Base-by-base conservation (phyloP, 2,797 vertebrate species). In the Lepidocolaptes lacrymiger region DNA sequence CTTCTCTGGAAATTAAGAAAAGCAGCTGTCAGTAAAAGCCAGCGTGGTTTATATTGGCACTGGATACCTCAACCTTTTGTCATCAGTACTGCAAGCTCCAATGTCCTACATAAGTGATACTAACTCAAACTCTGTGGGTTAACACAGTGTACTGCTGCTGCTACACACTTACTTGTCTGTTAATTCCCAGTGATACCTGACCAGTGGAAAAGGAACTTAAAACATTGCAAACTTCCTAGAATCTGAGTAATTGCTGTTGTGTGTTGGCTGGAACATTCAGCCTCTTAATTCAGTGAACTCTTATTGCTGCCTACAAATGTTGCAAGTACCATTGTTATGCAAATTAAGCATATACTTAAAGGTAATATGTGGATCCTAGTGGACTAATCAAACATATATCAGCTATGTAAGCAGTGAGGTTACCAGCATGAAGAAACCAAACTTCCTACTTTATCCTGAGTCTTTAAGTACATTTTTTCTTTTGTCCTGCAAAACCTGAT, bases 1-100 rank as follows among this genome's bases (percentile, higher is more conserved):
- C 56, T 82, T 86, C 83, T 85, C 88, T 93, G 80, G 77, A 93
- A 96, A 93, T 82, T 77, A 91, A 89, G 88, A 91, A 96, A 88
- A 87, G 77, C 77, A 86, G 34, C 74, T 91, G 88, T 76, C 85
- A 85, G 68, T 87, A 83, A 91, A 82, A 86, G 56, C 6, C 41
- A 30, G 30, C 24, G 26, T 46, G 72, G 66, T 56, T 91, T 85
- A 83, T 78, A 46, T 5, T 43, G 80, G 58, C 67, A 39, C 48
- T 76, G 69, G 67, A 37, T 73, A 55, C 69, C 26, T 91, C 88
- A 86, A 14, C 34, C 55, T 78, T 92, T 56, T 88, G 79, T 86
- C 71, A 79, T 59, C 85, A 49, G 34, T 51, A 34, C 55, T 46
- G 37, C 8, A 43, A 49, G 22, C 20, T 88, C 51, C 55, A 34